These are phyloP conservation scores for Holothuria leucospilota DNA, from an alignment of 53 echinoderm and acorn worm genomes.

Conservation along the genomic window DNA sequence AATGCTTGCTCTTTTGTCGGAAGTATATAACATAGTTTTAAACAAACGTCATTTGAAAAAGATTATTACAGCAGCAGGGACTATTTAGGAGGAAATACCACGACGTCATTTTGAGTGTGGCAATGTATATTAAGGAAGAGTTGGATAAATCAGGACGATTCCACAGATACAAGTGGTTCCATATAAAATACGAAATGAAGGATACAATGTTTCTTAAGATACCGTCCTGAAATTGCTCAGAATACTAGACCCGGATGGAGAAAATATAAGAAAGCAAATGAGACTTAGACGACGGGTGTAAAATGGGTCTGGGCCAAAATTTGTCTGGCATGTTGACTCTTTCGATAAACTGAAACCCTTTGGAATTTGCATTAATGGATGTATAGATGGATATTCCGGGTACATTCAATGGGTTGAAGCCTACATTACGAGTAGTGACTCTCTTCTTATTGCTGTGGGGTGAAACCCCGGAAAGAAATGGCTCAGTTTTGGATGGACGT, in stretches of 20 bases:
- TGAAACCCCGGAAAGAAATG: neutral
- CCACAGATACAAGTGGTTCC: neutral
- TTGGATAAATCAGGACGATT: constrained; percentile 1
- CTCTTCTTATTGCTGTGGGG: neutral
- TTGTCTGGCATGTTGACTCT: neutral
- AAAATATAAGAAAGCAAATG: neutral
- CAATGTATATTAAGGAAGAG: neutral
- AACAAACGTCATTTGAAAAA: constrained; percentile 3
- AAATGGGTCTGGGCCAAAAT: neutral
- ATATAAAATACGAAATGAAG: neutral
- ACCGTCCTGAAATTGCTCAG: neutral
- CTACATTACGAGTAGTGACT: neutral
- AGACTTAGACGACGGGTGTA: neutral
- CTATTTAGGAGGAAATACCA: neutral
- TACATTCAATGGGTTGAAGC: constrained; percentile 6
- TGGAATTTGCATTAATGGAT: neutral
- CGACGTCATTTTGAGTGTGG: neutral
- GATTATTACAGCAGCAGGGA: neutral
- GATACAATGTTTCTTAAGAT: neutral
- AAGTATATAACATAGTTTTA: neutral
- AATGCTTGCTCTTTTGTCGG: neutral
- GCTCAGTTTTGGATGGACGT: neutral
- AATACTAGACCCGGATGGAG: neutral
- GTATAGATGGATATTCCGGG: neutral
- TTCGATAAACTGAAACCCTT: neutral